A percentile compares a stretch with the other conserved stretches of the same genome.
These are phyloP conservation scores for Actenoides hombroni DNA, from an alignment of 2,113 vertebrate genomes.

Conservation along the genomic window DNA sequence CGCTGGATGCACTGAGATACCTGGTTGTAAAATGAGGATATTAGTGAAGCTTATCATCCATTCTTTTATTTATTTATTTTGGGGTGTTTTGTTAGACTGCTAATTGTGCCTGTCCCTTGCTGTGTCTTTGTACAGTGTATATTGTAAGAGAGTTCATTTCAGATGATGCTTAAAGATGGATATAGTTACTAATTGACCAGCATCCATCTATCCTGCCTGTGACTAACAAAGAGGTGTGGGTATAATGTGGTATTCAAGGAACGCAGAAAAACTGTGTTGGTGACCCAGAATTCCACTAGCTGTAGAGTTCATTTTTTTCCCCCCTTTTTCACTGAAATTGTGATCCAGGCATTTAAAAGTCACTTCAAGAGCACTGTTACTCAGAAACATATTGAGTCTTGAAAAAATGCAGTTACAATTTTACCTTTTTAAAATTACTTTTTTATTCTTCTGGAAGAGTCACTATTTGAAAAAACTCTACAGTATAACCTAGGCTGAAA, in stretches of 20 bases:
- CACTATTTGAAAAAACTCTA: not conserved
- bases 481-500: not conserved
- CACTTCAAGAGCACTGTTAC: not conserved
- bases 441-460: not conserved
- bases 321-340: not conserved
- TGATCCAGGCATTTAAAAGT: not conserved
- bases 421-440: not conserved
- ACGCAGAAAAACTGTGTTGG: not conserved
- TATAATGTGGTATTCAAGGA: accelerated
- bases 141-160: not conserved
- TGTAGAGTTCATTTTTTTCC: not conserved
- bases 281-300: not conserved
- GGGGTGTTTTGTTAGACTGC: not conserved
- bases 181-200: not conserved
- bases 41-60: not conserved
- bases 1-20: not conserved
- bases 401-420: not conserved
- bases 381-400: not conserved
- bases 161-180: not conserved
- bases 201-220: not conserved
- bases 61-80: not conserved
- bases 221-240: not conserved
- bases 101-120: not conserved
- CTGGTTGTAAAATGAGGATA: not conserved
- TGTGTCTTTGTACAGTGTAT: not conserved